Evolutionary conservation across 1,140 invertebrate species (phyloP).

Genomic region (Trinorchestia longiramus): DNA sequence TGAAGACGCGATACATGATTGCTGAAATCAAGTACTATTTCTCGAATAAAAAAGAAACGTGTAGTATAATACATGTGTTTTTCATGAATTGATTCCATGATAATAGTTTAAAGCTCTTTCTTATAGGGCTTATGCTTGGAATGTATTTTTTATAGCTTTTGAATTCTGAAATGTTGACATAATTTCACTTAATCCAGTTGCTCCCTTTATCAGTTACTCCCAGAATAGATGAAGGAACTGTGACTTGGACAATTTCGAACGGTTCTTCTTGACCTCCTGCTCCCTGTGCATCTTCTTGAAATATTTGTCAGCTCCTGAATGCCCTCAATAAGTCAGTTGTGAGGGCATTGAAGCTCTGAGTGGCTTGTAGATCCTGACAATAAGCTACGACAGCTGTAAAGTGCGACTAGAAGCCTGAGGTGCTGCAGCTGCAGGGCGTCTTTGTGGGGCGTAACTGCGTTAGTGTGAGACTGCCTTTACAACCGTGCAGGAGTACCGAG

Average conservation of each 20-base stretch:
- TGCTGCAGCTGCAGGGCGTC: neutral
- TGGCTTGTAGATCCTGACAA: neutral
- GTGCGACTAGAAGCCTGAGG: neutral
- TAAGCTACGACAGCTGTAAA: neutral
- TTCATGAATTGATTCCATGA: too few species aligned
- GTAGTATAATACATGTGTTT: too few species aligned
- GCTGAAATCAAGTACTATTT: too few species aligned
- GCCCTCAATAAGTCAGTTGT: neutral
- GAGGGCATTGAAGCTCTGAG: neutral
- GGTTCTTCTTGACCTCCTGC: neutral
- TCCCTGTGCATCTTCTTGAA: neutral
- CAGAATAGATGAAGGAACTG: neutral
- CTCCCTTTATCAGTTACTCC: too few species aligned
- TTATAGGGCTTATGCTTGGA: too few species aligned
- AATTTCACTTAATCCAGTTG: too few species aligned
- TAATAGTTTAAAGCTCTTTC: too few species aligned
- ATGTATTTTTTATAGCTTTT: too few species aligned
- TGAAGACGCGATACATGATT: too few species aligned
- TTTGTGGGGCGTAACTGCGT: neutral
- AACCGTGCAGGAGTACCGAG: neutral
- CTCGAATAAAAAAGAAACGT: too few species aligned
- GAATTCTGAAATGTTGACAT: too few species aligned
- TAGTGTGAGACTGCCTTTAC: neutral
- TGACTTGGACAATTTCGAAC: neutral
- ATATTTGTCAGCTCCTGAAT: conserved; percentile 1